phyloP scores from a whole-genome alignment of 2,888 invertebrate genomes.

The Rhagonycha fulva region DNA sequence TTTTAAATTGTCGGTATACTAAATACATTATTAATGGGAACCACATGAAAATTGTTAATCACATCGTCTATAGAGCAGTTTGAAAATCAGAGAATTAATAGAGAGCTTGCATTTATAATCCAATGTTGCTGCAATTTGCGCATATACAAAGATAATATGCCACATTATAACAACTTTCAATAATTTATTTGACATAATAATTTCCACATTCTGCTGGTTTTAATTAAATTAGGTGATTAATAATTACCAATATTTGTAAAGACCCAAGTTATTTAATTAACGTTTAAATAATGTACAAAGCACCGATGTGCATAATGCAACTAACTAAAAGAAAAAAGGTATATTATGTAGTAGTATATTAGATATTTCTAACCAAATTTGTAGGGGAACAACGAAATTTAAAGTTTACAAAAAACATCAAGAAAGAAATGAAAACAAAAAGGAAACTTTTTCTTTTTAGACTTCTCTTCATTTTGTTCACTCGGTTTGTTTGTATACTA shows the following conservation, averaged over 20 bases:
- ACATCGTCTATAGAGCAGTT: not conserved
- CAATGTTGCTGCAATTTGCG: not conserved
- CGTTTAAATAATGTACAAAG: not conserved
- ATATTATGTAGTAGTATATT: too few species aligned
- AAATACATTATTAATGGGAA: not conserved
- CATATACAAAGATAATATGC: not conserved
- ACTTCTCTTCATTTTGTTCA: too few species aligned
- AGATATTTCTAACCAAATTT: too few species aligned
- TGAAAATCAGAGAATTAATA: not conserved
- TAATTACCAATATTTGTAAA: not conserved
- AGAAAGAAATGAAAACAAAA: too few species aligned
- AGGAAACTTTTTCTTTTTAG: too few species aligned
- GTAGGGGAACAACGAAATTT: too few species aligned
- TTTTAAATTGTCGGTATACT: not conserved
- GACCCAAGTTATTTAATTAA: not conserved
- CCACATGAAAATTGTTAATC: not conserved
- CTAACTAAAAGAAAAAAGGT: too few species aligned
- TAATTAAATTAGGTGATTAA: not conserved
- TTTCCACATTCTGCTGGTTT: not conserved
- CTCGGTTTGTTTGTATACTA: too few species aligned
- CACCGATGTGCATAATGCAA: too few species aligned
- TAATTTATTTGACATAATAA: not conserved
- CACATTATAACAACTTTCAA: not conserved
- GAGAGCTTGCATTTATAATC: not conserved
- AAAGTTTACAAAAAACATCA: too few species aligned